These are phyloP conservation scores for Scyliorhinus canicula DNA, from an alignment of 2,797 vertebrate species.

Conservation along the genomic window DNA sequence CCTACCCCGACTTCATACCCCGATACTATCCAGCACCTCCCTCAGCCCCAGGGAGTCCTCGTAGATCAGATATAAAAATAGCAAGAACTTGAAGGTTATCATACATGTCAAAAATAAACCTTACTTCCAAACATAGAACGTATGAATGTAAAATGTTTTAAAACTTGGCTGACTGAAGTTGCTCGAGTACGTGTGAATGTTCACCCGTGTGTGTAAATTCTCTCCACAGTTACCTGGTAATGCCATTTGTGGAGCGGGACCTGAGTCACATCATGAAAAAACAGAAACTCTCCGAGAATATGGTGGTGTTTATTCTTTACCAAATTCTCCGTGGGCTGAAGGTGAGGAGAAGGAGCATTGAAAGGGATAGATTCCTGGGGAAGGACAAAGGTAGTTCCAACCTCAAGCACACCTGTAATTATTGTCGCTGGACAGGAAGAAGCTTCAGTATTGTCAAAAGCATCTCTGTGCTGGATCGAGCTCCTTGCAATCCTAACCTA, in stretches of 20 bases:
- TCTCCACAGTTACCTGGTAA: constrained; percentile 65
- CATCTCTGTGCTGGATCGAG: not conserved
- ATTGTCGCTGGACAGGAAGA: not conserved
- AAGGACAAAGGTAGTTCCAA: not conserved
- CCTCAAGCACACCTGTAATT: not conserved
- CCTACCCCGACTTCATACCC: too few relatives aligned
- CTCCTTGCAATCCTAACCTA: not conserved
- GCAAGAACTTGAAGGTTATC: not conserved
- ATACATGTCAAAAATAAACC: not conserved
- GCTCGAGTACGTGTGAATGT: not conserved
- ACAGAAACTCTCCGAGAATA: constrained; percentile 55
- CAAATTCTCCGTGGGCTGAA: constrained; percentile 70
- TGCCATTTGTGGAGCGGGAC: constrained; percentile 69
- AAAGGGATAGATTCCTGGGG: not conserved
- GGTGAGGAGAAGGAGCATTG: constrained; percentile 46
- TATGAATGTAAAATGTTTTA: not conserved
- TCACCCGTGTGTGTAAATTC: not conserved
- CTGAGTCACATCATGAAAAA: constrained; percentile 68
- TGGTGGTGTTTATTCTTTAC: constrained; percentile 66
- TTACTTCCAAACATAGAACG: not conserved
- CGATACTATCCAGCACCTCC: too few relatives aligned
- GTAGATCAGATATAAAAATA: not conserved
- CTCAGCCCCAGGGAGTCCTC: too few relatives aligned
- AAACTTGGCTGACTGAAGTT: not conserved
- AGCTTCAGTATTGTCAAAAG: not conserved